Evolutionary conservation across 2,113 vertebrate genomes (phyloP).

Genomic region (Mionectes macconnelli): DNA sequence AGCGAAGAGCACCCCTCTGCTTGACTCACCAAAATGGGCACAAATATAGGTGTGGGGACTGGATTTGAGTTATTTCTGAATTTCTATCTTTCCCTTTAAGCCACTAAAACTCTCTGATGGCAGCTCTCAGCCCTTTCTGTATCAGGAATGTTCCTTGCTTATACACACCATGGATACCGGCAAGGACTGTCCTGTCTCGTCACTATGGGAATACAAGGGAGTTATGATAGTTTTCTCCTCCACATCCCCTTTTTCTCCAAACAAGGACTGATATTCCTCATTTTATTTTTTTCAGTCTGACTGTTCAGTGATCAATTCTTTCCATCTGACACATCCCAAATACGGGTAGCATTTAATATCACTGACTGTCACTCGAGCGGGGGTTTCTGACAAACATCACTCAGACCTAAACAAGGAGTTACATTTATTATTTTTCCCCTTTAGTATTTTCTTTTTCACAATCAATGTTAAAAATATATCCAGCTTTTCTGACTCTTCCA

Average conservation of each 20-base stretch:
- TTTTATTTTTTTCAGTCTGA: background rate
- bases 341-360: background rate
- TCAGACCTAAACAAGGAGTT: background rate
- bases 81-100: background rate
- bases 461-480: background rate
- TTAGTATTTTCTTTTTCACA: background rate
- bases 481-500: background rate
- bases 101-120: background rate
- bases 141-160: background rate
- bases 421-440: background rate
- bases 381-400: background rate
- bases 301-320: background rate
- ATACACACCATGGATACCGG: constrained; percentile 11
- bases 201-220: constrained; percentile 37
- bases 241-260: background rate
- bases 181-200: background rate
- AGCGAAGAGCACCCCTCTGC: background rate
- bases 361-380: background rate
- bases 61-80: background rate
- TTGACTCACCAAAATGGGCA: background rate
- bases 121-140: background rate
- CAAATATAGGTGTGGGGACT: background rate
- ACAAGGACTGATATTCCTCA: background rate
- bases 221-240: background rate
- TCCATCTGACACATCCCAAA: background rate